A percentile compares a stretch with the other conserved stretches of the same genome.
Conservation (phyloP, 2,797 vertebrate species). For the Sebastes nivosus region DNA sequence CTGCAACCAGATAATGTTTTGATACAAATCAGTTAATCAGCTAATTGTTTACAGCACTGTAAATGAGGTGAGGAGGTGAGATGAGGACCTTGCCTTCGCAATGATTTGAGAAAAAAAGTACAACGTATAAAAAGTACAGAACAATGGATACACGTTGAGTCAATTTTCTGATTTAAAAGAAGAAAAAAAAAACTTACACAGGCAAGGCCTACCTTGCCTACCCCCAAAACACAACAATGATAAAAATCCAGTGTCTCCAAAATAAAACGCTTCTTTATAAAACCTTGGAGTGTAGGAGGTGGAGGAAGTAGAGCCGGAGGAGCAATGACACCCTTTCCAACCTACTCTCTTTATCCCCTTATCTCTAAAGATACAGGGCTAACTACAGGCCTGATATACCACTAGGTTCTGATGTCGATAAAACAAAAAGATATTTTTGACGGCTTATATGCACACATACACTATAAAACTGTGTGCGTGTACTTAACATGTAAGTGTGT, state of each 20-base stretch:
- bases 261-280: background rate
- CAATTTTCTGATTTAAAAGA: background rate
- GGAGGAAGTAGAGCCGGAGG: constrained; percentile 71
- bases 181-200: too few relatives aligned
- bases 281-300: background rate
- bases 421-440: background rate
- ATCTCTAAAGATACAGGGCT: background rate
- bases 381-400: background rate
- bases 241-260: background rate
- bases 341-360: background rate
- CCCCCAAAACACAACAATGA: background rate
- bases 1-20: background rate
- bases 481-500: constrained; percentile 32
- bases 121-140: background rate
- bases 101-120: background rate
- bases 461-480: background rate
- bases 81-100: background rate
- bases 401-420: background rate
- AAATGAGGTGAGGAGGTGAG: background rate
- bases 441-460: background rate
- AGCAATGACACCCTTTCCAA: background rate
- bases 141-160: background rate
- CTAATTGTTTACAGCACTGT: background rate
- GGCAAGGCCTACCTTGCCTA: background rate
- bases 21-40: background rate